Conservation (phyloP, 2,113 vertebrate species). For the Camelus bactrianus region DNA sequence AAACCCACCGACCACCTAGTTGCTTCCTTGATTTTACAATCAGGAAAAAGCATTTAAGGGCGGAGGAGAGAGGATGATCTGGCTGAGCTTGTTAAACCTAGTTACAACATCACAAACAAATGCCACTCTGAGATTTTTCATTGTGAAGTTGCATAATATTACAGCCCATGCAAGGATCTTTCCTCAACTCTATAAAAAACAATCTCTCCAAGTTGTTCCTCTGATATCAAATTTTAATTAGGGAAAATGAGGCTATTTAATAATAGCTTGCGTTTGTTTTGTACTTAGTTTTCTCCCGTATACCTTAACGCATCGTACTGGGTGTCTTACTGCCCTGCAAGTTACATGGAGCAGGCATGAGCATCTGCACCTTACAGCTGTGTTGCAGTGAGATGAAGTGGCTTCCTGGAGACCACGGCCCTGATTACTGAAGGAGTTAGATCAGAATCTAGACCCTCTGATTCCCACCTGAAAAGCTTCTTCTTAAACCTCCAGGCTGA, state of each 20-base stretch:
- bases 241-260: constrained; percentile 12
- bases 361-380: neutral
- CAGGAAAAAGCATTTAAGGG: constrained; percentile 29
- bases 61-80: neutral
- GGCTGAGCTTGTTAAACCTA: constrained; percentile 19
- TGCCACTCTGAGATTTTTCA: constrained; percentile 34
- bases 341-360: neutral
- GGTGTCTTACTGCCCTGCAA: neutral
- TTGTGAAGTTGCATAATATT: constrained; percentile 9
- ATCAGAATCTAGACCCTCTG: neutral
- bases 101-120: constrained; percentile 56
- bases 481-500: neutral
- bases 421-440: neutral
- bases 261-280: neutral
- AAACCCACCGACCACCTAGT: neutral
- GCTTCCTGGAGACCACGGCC: neutral
- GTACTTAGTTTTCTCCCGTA: neutral
- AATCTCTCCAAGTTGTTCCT: constrained; percentile 22
- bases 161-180: neutral
- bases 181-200: constrained; percentile 37
- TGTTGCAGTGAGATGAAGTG: neutral
- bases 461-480: neutral
- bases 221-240: constrained; percentile 53
- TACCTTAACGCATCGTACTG: neutral
- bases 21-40: constrained; percentile 49